phyloP scores from a whole-genome alignment of 2,797 vertebrate species.

The Staurois parvus region DNA sequence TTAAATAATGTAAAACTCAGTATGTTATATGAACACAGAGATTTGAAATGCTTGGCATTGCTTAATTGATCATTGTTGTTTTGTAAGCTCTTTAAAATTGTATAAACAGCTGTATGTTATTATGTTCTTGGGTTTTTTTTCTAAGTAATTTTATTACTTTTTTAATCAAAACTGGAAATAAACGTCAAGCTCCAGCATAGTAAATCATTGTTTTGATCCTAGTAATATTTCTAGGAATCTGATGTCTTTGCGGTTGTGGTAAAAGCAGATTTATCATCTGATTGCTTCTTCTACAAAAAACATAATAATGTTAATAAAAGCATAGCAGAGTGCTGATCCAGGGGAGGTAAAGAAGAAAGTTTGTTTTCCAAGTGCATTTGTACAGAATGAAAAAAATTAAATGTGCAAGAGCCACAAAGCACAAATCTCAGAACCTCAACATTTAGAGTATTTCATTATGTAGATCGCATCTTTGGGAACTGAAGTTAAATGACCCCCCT shows the following conservation, averaged over 20 bases:
- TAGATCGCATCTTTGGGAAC: too few relatives aligned
- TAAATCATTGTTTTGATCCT: neutral
- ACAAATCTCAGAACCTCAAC: too few relatives aligned
- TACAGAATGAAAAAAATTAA: too few relatives aligned
- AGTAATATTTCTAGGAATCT: neutral
- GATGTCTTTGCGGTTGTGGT: neutral
- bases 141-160: neutral
- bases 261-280: neutral
- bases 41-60: neutral
- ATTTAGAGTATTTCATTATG: too few relatives aligned
- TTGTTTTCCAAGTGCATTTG: neutral
- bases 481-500: too few relatives aligned
- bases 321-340: neutral
- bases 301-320: neutral
- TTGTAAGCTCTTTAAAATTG: neutral
- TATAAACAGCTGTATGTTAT: neutral
- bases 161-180: neutral
- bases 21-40: neutral
- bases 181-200: neutral
- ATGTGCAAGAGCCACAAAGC: too few relatives aligned
- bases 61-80: neutral
- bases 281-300: neutral
- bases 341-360: neutral
- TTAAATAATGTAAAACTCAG: conserved; percentile 13
- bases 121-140: neutral